Percentiles rank a stretch among this genome's conserved stretches.
Conservation (phyloP, 2,888 invertebrate genomes). For the Eristalis tenax region DNA sequence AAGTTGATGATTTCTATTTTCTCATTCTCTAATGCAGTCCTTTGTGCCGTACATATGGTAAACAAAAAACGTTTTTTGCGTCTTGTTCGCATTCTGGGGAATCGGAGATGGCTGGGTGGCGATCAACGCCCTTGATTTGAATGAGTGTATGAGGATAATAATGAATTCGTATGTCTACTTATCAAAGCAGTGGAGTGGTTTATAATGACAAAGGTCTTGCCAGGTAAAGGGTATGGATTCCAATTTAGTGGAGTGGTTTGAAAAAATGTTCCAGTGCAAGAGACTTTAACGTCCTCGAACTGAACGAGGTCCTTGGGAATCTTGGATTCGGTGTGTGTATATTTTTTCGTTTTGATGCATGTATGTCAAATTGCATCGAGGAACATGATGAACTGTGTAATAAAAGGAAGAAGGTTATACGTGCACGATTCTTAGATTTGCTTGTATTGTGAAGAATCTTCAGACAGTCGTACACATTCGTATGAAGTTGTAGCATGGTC, state of each 20-base stretch:
- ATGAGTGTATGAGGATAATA: slow-evolving; percentile 11
- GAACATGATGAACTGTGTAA: not conserved
- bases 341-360: not conserved
- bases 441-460: no score
- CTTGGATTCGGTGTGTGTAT: not conserved
- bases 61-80: not conserved
- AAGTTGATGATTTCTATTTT: slow-evolving; percentile 10
- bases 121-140: slow-evolving; percentile 5
- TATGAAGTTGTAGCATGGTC: no score
- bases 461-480: no score
- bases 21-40: slow-evolving; percentile 27
- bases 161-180: slow-evolving; percentile 19
- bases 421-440: no score
- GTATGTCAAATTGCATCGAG: not conserved
- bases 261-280: not conserved
- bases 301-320: not conserved
- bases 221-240: not conserved
- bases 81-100: not conserved
- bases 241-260: slow-evolving; percentile 10
- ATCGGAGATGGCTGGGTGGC: slow-evolving; percentile 3
- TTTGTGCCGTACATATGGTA: slow-evolving; percentile 3
- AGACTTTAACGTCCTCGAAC: not conserved
- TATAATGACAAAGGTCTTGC: slow-evolving; percentile 24
- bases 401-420: no score
- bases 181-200: slow-evolving; percentile 1